Percentiles rank a stretch among this genome's conserved stretches.
These are phyloP conservation scores for Hyla sarda DNA, from an alignment of 2,113 vertebrate genomes.

Conservation along the genomic window DNA sequence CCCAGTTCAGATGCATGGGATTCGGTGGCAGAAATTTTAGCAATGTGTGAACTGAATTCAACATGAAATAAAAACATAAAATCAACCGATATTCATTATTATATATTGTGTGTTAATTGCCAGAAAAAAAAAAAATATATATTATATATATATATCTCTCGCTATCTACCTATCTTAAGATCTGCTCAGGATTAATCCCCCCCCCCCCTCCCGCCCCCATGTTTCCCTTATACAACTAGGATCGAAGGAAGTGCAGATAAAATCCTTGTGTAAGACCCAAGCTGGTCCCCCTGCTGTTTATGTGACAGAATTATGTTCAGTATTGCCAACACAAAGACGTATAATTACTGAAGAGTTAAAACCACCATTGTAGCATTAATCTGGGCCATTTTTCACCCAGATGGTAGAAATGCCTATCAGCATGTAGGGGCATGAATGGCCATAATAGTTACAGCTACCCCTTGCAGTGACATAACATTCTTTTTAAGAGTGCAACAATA, in stretches of 20 bases:
- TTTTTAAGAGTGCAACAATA: constrained; percentile 72
- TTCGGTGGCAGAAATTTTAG: not conserved
- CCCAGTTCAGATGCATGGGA: not conserved
- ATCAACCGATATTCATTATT: not conserved
- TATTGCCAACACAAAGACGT: constrained; percentile 74
- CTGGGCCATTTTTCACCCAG: constrained; percentile 69
- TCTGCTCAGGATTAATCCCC: not conserved
- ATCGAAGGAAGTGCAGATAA: not conserved
- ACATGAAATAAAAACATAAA: not conserved
- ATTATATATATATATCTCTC: too few relatives aligned
- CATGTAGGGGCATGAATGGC: constrained; percentile 62
- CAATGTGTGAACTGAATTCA: not conserved
- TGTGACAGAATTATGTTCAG: constrained; percentile 74
- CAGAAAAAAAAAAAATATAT: not conserved
- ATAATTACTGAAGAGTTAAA: constrained; percentile 70
- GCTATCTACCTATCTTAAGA: too few relatives aligned
- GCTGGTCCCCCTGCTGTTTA: constrained; percentile 73
- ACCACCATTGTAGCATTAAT: constrained; percentile 68
- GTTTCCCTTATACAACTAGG: not conserved
- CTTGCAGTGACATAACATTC: constrained; percentile 60
- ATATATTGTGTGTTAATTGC: not conserved
- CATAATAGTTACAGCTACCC: constrained; percentile 65
- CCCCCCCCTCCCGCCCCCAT: too few relatives aligned
- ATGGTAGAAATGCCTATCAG: constrained; percentile 65
- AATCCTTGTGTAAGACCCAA: constrained; percentile 63